Evolutionary conservation across 1,140 invertebrate genomes (phyloP), one percentile per base, ranked within the genome.

Genomic region (Drosophila kurseongensis): DNA sequence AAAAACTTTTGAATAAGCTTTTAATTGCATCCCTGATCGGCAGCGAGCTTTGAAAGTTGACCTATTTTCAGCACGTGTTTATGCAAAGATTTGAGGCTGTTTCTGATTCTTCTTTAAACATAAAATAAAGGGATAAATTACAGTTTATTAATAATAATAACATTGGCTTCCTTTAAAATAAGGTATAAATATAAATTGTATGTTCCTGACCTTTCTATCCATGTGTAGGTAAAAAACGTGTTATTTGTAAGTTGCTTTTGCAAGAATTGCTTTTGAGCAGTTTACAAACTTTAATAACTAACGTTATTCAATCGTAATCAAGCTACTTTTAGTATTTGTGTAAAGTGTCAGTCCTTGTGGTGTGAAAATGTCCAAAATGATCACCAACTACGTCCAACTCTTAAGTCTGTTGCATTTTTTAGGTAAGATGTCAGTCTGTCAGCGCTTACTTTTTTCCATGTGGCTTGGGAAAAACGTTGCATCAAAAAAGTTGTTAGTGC

Each of bases 391-490:
- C 59, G 41, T 18, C 50, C 32, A 73, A 48, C 32, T 68, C 0
- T 61, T 51, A 73, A 59, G n/a, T 57, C 13, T 67, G 5, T 74
- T 45, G 14, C 41, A 54, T 32, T 67, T 68, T 61, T 61, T 57
- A 44, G 36, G 50, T 57, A 38, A 18, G 51, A 62, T 68, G 72
- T 62, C 52, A 57, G 48, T 47, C 40, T 13, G 0, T 29, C 47
- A 51, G 59, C 38, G 54, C 7, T 12, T 38, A 14, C 52, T 62
- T 27, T 61, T 40, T 57, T 10, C 41, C 23, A 18, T 36, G 13
- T 67, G 71, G 62, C 52, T 55, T 56, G 14, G 23, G 16, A 51
- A 44, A 66, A 65, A 41, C 60, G 44, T 50, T 12, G 35, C 27
- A 12, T n/a, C 35, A 60, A 74, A 50, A n/a, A 61, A 56, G 48